Conservation (phyloP, 2,797 vertebrate species). For the Monodelphis domestica region DNA sequence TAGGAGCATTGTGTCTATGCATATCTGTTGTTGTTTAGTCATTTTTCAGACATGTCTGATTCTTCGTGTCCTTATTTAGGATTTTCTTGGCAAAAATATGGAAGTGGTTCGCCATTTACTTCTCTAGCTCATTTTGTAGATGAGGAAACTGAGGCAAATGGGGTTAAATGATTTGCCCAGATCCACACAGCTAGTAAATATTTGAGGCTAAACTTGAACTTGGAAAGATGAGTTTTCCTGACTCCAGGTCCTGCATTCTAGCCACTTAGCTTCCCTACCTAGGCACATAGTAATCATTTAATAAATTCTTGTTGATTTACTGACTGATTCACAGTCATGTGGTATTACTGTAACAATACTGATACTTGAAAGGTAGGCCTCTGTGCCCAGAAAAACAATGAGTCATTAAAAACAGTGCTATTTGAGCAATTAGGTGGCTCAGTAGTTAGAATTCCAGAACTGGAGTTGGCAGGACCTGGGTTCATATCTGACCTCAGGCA, state of each 20-base stretch:
- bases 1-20: not conserved
- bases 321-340: not conserved
- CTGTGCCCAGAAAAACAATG: not conserved
- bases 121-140: not conserved
- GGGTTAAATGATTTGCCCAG: not conserved
- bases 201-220: not conserved
- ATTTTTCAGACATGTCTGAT: not conserved
- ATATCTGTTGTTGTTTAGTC: not conserved
- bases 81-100: not conserved
- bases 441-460: no score
- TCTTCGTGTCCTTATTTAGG: not conserved
- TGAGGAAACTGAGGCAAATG: not conserved
- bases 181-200: not conserved
- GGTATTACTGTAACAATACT: not conserved
- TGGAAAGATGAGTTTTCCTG: not conserved
- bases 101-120: not conserved
- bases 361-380: not conserved
- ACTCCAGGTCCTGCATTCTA: not conserved
- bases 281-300: not conserved
- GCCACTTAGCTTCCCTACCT: not conserved
- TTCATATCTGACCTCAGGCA: no score
- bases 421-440: no score
- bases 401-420: not conserved
- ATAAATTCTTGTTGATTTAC: not conserved
- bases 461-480: no score